Conservation (phyloP, 2,797 vertebrate species). For the Microcaecilia unicolor region DNA sequence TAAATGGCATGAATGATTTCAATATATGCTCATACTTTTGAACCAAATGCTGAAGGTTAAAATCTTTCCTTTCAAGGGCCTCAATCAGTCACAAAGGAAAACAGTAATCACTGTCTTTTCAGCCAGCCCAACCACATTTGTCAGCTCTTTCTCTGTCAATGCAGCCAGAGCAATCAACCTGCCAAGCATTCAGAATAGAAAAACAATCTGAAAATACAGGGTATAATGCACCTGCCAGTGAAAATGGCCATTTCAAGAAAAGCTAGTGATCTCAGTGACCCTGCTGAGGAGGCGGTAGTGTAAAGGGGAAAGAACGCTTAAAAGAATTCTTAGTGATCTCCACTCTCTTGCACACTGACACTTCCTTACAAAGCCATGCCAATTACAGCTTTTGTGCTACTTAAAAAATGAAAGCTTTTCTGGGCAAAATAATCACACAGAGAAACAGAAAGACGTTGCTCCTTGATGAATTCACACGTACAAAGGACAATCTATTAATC, state of each 20-base stretch:
- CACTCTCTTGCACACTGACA: constrained; percentile 93
- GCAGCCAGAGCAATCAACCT: constrained; percentile 99
- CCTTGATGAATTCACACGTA: constrained; percentile 57
- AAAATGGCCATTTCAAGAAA: constrained; percentile 99
- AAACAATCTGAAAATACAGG: constrained; percentile 99
- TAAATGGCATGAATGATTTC: constrained; percentile 97
- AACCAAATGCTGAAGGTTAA: constrained; percentile 97
- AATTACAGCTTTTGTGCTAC: constrained; percentile 98
- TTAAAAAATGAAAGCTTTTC: constrained; percentile 94
- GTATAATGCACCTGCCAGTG: constrained; percentile 99
- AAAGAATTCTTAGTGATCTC: constrained; percentile 96
- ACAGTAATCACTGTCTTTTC: constrained; percentile 99
- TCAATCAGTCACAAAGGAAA: constrained; percentile 99
- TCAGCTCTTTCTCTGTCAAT: constrained; percentile 93
- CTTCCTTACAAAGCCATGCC: constrained; percentile 96
- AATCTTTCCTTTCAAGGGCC: constrained; percentile 99
- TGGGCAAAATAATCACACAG: constrained; percentile 70
- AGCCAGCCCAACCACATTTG: constrained; percentile 87
- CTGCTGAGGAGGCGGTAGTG: constrained; percentile 81
- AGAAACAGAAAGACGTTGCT: constrained; percentile 61
- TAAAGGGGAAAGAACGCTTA: constrained; percentile 83
- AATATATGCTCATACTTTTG: constrained; percentile 90
- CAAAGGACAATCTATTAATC: constrained; percentile 69
- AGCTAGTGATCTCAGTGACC: constrained; percentile 99
- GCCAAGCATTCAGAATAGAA: constrained; percentile 99